phyloP scores from a whole-genome alignment of 1,140 invertebrate genomes.

The Mycetomoellerius zeteki region DNA sequence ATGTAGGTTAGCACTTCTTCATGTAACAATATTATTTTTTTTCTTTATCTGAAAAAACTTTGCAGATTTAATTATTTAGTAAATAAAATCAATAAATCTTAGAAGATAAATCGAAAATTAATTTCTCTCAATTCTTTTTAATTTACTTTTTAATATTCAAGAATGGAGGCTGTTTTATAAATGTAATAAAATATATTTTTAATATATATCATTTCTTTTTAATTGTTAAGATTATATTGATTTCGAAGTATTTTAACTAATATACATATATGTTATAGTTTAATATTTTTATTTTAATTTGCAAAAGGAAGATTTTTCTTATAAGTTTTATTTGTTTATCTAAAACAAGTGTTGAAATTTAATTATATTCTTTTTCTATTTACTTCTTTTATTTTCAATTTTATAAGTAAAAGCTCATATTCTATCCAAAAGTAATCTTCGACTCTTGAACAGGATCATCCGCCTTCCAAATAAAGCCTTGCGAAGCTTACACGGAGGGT shows the following conservation, averaged over 20 bases:
- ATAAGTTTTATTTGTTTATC: background rate
- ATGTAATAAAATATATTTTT: constrained; percentile 14
- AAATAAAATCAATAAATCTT: background rate
- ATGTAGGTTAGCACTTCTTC: background rate
- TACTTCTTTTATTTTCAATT: constrained; percentile 7
- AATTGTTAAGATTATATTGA: background rate
- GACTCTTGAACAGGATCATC: constrained; percentile 39
- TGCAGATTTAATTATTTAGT: background rate
- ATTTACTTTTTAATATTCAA: background rate
- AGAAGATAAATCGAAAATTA: background rate
- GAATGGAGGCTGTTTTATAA: background rate
- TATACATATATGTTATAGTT: background rate
- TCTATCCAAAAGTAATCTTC: constrained; percentile 36
- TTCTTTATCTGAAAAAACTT: background rate
- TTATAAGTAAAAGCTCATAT: constrained; percentile 18
- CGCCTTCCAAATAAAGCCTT: constrained; percentile 40
- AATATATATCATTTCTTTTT: background rate
- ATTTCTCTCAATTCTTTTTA: background rate
- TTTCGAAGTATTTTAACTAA: background rate
- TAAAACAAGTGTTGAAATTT: background rate
- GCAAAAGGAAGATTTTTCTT: background rate
- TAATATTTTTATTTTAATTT: background rate
- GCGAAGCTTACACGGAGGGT: constrained; percentile 18
- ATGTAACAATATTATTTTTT: background rate
- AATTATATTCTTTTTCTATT: constrained; percentile 12